These are phyloP conservation scores for Carposina sasakii DNA, from an alignment of 1,140 invertebrate species.

Conservation along the genomic window DNA sequence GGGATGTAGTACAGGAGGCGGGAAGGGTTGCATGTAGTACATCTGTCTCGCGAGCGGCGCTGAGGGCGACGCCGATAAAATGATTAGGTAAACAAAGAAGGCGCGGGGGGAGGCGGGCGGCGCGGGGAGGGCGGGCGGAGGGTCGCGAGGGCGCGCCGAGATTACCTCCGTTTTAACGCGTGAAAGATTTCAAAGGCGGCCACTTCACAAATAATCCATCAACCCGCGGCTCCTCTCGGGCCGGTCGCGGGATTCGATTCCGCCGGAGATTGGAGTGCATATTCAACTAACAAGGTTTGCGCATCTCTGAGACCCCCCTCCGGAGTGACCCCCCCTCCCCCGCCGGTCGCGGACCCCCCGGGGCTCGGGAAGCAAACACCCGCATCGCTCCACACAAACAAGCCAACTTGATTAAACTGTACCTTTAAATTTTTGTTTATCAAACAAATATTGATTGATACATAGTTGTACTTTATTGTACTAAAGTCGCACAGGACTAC, in stretches of 20 bases:
- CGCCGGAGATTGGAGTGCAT: slow-evolving; percentile 60
- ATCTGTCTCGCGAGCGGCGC: slow-evolving; percentile 28
- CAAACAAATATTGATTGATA: too few relatives aligned
- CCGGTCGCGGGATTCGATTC: slow-evolving; percentile 44
- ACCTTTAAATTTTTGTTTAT: too few relatives aligned
- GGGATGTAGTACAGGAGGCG: slow-evolving; percentile 51
- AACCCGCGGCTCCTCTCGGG: slow-evolving; percentile 36
- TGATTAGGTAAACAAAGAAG: slow-evolving; percentile 64
- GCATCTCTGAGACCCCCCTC: slow-evolving; percentile 8
- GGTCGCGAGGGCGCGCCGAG: slow-evolving; percentile 33
- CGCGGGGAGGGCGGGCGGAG: slow-evolving; percentile 21
- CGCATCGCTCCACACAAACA: too few relatives aligned
- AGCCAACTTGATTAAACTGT: too few relatives aligned
- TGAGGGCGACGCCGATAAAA: slow-evolving; percentile 41
- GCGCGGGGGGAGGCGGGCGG: slow-evolving; percentile 4
- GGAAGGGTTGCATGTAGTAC: slow-evolving; percentile 32
- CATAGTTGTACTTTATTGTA: too few relatives aligned
- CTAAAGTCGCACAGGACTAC: too few relatives aligned
- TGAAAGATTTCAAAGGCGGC: slow-evolving; percentile 67
- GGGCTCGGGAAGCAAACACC: too few relatives aligned
- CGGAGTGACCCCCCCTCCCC: slow-evolving; percentile 8
- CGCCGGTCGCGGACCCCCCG: neutral
- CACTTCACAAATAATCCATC: slow-evolving; percentile 70
- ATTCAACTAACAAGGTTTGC: slow-evolving; percentile 56
- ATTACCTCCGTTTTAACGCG: slow-evolving; percentile 69